These are phyloP conservation scores for Paralichthys olivaceus DNA, from an alignment of 2,113 vertebrate species.

Conservation along the genomic window DNA sequence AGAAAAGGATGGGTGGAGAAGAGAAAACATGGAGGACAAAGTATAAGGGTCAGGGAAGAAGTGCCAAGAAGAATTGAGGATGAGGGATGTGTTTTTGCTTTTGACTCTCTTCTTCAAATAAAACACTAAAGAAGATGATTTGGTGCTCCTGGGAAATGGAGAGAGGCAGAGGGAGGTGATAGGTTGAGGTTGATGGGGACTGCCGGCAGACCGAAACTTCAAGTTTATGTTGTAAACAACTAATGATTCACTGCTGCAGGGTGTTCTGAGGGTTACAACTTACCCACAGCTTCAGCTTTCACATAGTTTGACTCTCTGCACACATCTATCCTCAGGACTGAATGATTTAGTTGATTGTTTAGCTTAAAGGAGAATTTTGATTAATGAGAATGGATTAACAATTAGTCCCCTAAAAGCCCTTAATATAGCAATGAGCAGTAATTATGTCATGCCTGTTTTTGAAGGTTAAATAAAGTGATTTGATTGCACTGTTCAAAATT, in stretches of 20 bases:
- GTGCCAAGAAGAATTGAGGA: conserved; percentile 25
- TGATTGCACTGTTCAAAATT: not conserved
- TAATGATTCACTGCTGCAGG: conserved; percentile 25
- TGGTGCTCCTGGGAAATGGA: conserved; percentile 13
- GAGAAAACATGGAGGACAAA: conserved; percentile 30
- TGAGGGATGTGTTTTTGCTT: conserved; percentile 44
- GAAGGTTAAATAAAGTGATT: not conserved
- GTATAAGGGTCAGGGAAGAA: conserved; percentile 25
- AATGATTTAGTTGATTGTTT: too few species aligned
- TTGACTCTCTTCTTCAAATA: conserved; percentile 49
- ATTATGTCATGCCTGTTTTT: not conserved
- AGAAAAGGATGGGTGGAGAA: not conserved
- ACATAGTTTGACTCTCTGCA: too few species aligned
- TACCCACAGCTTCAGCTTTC: conserved; percentile 6
- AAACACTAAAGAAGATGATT: conserved; percentile 37
- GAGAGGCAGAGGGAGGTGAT: conserved; percentile 12
- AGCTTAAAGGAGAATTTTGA: not conserved
- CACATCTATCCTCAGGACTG: too few species aligned
- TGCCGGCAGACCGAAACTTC: conserved; percentile 16
- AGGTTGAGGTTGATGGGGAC: conserved; percentile 8
- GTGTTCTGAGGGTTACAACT: not conserved
- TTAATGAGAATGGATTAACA: not conserved
- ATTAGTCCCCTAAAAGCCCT: not conserved
- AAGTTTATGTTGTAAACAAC: conserved; percentile 54
- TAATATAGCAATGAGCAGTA: not conserved